Conservation (phyloP, 2,113 vertebrate genomes). For the Tenrec ecaudatus region DNA sequence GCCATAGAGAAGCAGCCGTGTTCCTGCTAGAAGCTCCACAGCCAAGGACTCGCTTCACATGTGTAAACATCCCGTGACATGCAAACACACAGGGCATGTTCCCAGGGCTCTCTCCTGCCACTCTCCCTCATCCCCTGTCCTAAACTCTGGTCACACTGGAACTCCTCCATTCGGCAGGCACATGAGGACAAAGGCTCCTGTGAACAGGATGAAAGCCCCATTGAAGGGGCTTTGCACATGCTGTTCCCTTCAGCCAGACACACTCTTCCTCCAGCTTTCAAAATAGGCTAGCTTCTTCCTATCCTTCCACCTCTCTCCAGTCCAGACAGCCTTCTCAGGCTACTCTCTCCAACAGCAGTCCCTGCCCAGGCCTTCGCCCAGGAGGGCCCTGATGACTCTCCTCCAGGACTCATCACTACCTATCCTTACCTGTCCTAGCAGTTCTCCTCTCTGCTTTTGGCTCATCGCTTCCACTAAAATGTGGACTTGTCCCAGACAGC, state of each 20-base stretch:
- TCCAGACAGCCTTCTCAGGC: neutral
- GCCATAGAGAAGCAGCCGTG: neutral
- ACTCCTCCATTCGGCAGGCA: neutral
- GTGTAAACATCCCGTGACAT: neutral
- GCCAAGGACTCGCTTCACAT: fast-evolving
- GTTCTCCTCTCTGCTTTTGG: neutral
- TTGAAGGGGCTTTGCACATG: neutral
- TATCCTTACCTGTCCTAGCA: neutral
- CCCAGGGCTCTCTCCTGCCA: neutral
- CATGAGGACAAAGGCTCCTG: neutral
- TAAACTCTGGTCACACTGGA: neutral
- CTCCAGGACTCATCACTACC: neutral
- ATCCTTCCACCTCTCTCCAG: neutral
- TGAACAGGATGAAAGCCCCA: neutral
- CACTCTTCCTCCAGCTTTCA: neutral
- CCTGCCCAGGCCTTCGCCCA: neutral
- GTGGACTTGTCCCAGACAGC: neutral
- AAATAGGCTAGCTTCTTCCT: neutral
- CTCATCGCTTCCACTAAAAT: neutral
- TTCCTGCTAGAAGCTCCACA: neutral
- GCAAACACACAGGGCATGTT: neutral
- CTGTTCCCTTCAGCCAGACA: neutral
- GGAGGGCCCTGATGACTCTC: neutral
- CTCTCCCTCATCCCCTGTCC: neutral
- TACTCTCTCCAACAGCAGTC: neutral